Base-by-base conservation (phyloP, 2,797 vertebrate genomes). In the Schizothorax lantsangensis region DNA sequence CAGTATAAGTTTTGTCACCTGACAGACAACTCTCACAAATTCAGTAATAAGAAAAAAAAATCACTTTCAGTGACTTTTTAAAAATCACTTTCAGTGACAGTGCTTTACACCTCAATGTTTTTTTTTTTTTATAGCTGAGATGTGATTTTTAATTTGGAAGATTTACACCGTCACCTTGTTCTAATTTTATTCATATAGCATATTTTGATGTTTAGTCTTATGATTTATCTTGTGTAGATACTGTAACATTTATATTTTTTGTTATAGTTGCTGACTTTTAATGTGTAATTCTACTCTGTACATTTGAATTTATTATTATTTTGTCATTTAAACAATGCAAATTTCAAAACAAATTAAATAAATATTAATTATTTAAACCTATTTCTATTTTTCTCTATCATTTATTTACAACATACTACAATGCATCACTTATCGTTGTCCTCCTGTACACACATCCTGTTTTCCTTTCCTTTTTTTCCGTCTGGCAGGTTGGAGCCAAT, bases 401-500 rank as follows among this genome's bases (percentile, higher is more conserved):
- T 69, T 43, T 38, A 72, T 85, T 72, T 33, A 45, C 84, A 69
- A 36, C 38, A 38, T 49, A 38, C 43, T 49, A 38, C 43, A 47
- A 80, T 59, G 19, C 26, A 33, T 71, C 49, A 87, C 47, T 77
- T 47, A 84, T 71, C 26, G 64, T 40, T 83, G 71, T 47, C 85
- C 83, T 81, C 81, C 85, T 84, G 79, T 85, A 43, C 75, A 84
- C 40, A 71, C 68, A 57, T 83, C 82, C 80, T 52, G 6, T 85
- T 89, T 90, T 82, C 64, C 59, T 84, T 81, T 85, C 78, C 79
- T 66, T n/a, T 8, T 68, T 62, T 21, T 17, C 15, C 90, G 90
- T 91, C 79, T 87, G 88, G 93, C 92, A 94, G 90, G 90, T 92
- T 85, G 87, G 92, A 89, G 89, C 89, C 80, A 84, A 94, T 95